Evolutionary conservation across 2,797 vertebrate genomes (phyloP).

Genomic region (Podarcis siculus): DNA sequence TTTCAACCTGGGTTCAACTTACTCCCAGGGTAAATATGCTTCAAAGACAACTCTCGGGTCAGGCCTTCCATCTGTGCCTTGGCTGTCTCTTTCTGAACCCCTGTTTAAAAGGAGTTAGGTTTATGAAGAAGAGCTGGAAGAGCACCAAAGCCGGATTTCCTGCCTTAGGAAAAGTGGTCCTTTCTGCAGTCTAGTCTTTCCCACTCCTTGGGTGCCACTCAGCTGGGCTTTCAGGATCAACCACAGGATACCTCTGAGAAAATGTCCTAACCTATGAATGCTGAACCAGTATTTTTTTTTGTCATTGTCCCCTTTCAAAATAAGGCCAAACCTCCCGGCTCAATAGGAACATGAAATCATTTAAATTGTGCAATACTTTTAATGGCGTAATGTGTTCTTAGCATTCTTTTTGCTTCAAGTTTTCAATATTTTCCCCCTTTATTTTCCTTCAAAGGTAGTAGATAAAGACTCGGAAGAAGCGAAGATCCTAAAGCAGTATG

Average conservation of each 20-base stretch:
- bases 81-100: no score
- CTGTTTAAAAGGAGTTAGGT: no score
- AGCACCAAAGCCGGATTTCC: no score
- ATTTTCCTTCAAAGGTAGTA: conserved; percentile 84
- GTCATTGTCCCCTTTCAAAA: no score
- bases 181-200: neutral
- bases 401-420: neutral
- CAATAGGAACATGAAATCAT: neutral
- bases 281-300: no score
- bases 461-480: conserved; percentile 90
- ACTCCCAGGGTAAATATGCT: no score
- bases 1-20: neutral
- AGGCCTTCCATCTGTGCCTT: no score
- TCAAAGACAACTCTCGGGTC: no score
- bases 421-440: neutral
- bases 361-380: neutral
- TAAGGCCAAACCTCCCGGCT: neutral
- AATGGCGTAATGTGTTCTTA: neutral
- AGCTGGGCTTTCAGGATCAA: no score
- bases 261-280: neutral
- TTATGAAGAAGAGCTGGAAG: no score
- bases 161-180: neutral
- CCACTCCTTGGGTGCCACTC: neutral
- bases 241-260: no score
- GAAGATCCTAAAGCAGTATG: conserved; percentile 89